A percentile compares a stretch with the other conserved stretches of the same genome.
phyloP scores from a whole-genome alignment of 2,888 invertebrate genomes.

The Portevinia maculata region DNA sequence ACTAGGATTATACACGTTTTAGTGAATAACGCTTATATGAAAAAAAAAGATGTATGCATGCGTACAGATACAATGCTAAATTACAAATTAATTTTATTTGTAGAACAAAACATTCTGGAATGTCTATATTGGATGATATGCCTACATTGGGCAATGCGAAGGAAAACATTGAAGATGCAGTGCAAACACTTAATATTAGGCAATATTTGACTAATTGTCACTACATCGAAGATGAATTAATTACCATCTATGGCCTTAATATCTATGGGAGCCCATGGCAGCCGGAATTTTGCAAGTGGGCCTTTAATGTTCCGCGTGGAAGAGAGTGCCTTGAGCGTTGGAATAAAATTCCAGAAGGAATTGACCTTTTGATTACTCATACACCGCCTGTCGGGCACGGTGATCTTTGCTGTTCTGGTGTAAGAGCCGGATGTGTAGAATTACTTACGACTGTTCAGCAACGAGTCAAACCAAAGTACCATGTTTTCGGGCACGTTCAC shows the following conservation, averaged over 20 bases:
- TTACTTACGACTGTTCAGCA: conserved; percentile 89
- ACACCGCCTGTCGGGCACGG: conserved; percentile 93
- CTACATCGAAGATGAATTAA: conserved; percentile 89
- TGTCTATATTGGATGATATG: conserved; percentile 85
- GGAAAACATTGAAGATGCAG: conserved; percentile 86
- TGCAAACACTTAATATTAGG: conserved; percentile 86
- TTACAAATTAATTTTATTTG: conserved; percentile 12
- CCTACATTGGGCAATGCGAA: conserved; percentile 87
- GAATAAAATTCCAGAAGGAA: conserved; percentile 89
- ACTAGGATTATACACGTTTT: too few relatives aligned
- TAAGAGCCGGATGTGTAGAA: conserved; percentile 92
- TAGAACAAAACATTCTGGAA: conserved; percentile 83
- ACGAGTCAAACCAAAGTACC: conserved; percentile 91
- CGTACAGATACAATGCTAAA: too few relatives aligned
- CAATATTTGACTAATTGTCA: conserved; percentile 89
- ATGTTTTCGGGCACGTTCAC: conserved; percentile 94
- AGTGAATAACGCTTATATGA: too few relatives aligned
- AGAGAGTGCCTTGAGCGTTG: conserved; percentile 89
- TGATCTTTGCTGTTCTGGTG: conserved; percentile 88
- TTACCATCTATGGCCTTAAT: conserved; percentile 88
- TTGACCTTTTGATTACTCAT: conserved; percentile 92
- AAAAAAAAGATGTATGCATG: too few relatives aligned
- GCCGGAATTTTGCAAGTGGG: conserved; percentile 92
- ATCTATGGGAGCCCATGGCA: conserved; percentile 94
- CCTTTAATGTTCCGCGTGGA: conserved; percentile 91